phyloP scores from a whole-genome alignment of 1,140 invertebrate genomes.

The Pachyrhynchus sulphureomaculatus region DNA sequence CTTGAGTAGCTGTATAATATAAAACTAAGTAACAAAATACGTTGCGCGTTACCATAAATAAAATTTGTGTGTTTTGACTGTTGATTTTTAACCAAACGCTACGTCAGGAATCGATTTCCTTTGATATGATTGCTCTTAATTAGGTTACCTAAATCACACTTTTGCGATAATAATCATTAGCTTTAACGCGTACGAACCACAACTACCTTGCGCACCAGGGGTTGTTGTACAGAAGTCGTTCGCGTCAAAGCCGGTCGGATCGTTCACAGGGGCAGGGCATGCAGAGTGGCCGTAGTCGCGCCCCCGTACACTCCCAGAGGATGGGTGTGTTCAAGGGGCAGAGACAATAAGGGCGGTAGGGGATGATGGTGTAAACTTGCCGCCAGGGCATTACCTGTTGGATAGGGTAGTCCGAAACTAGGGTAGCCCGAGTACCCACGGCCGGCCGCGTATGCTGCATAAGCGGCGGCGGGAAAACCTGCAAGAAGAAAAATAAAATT shows the following conservation, averaged over 20 bases:
- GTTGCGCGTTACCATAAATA: no score
- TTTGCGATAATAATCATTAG: neutral
- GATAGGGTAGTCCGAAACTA: slow-evolving; percentile 94
- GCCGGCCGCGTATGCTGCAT: slow-evolving; percentile 90
- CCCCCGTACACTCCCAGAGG: slow-evolving; percentile 60
- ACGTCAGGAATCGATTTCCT: no score
- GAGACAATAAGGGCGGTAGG: slow-evolving; percentile 56
- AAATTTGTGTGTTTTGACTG: no score
- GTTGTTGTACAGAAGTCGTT: neutral
- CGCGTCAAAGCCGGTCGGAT: slow-evolving; percentile 19
- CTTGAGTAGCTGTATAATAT: no score
- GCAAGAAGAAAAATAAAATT: slow-evolving; percentile 56
- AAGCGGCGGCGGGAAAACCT: slow-evolving; percentile 91
- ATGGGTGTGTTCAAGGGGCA: slow-evolving; percentile 59
- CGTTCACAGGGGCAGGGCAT: slow-evolving; percentile 83
- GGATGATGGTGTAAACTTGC: slow-evolving; percentile 65
- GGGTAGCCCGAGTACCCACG: slow-evolving; percentile 93
- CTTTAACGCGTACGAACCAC: slow-evolving; percentile 21
- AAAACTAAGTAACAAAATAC: no score
- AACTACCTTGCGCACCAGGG: neutral
- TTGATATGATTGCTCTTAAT: no score
- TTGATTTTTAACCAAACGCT: no score
- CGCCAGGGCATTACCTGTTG: slow-evolving; percentile 87
- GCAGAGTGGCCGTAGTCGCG: slow-evolving; percentile 56
- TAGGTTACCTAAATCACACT: neutral